A percentile compares a stretch with the other conserved stretches of the same genome.
Evolutionary conservation across 2,797 vertebrate genomes (phyloP).

Genomic region (Eleutherodactylus coqui): DNA sequence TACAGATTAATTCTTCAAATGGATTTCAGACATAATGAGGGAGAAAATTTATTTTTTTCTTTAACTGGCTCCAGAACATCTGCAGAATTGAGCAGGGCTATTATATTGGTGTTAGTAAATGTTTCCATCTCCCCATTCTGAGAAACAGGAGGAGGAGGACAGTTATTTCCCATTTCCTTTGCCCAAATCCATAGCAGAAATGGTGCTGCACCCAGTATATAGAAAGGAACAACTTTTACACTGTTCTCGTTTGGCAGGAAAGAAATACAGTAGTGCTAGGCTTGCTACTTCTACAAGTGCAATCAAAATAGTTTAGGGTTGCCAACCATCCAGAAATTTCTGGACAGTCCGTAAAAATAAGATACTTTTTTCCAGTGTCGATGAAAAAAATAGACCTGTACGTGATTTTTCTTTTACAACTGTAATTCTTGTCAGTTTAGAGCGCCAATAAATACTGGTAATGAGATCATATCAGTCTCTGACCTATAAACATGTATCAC

Average conservation of each 20-base stretch:
- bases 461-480: too few relatives aligned
- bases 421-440: too few relatives aligned
- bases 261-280: neutral
- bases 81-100: constrained; percentile 34
- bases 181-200: neutral
- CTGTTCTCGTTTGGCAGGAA: neutral
- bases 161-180: neutral
- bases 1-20: constrained; percentile 30
- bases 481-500: too few relatives aligned
- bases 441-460: too few relatives aligned
- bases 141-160: constrained; percentile 41
- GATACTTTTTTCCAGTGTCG: too few relatives aligned
- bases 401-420: too few relatives aligned
- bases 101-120: constrained; percentile 49
- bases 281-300: neutral
- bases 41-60: constrained; percentile 29
- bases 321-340: too few relatives aligned
- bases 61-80: constrained; percentile 51
- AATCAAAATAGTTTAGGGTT: neutral
- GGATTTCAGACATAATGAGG: constrained; percentile 46
- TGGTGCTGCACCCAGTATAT: neutral
- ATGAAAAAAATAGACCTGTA: too few relatives aligned
- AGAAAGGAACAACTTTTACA: neutral
- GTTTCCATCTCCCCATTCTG: constrained; percentile 26
- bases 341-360: too few relatives aligned